Base-by-base conservation (phyloP, 2,113 vertebrate species). In the Anser cygnoides region DNA sequence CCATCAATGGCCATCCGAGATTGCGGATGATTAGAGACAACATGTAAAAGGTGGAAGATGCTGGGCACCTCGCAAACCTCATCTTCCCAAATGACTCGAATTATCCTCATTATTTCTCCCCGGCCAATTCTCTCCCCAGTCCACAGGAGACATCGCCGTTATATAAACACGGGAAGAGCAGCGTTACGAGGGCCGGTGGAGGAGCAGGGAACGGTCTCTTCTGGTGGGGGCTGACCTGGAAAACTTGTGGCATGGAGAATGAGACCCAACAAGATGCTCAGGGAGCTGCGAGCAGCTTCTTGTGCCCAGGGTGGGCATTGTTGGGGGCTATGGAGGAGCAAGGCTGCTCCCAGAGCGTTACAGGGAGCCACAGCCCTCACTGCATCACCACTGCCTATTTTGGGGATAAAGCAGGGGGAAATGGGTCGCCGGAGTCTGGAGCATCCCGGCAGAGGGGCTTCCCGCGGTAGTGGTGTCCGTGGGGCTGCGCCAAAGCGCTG, bases 81-180 rank as follows among this genome's bases (percentile, higher is more conserved):
- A 89, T 96, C 96, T 97, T 93, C 96, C 90, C 90, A 96, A 97
- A 97, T 92, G 91, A 87, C 95, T 96, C 92, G 87, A 97, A 97
- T 97, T 97, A 97, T 93, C 94, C 90, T 87, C 92, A 96, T 97
- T 97, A 97, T 97, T 97, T 92, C 84, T 92, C 81, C 90, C 84
- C 3, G 2, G 90, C 90, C 91, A 93, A 92, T 96, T 96, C 76
- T 93, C 91, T 97, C 78, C 74, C 52, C 21, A 1, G 73, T 59
- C 93, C 2, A 3, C 63, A 2, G 94, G 93, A 97, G 94, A 96
- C 46, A 1, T 92, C 15, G 6, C 82, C 77, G 92, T 97, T 97
- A 96, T 94, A 95, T 97, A 97, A 97, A 97, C 95, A 96, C 1
- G 59, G 95, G 62, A 94, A 92, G 80, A 90, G 77, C 43, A 1